These are phyloP conservation scores for Cetonia aurata DNA, from an alignment of 2,888 invertebrate genomes.

Conservation along the genomic window DNA sequence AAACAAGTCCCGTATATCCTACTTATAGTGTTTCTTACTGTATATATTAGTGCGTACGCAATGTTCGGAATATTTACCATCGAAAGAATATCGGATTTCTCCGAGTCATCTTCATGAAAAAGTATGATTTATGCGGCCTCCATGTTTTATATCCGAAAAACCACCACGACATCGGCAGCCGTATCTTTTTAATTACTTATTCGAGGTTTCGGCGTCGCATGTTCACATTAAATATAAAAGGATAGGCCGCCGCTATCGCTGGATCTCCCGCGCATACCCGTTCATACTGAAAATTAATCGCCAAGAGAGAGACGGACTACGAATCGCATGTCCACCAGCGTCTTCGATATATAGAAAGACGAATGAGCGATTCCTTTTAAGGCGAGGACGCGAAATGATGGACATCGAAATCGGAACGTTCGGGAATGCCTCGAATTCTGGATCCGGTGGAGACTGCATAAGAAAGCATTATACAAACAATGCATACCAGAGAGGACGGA, in stretches of 20 bases:
- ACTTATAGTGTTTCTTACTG: no score
- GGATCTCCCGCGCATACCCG: slow-evolving; percentile 2
- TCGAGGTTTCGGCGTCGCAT: slow-evolving; percentile 28
- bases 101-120: slow-evolving; percentile 16
- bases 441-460: slow-evolving; percentile 58
- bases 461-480: slow-evolving; percentile 65
- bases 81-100: no score
- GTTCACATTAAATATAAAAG: slow-evolving; percentile 32
- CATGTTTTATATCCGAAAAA: slow-evolving; percentile 1
- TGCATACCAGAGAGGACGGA: slow-evolving; percentile 56
- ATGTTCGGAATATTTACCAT: no score
- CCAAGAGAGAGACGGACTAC: slow-evolving; percentile 11
- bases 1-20: no score
- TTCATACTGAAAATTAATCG: slow-evolving; percentile 34
- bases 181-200: slow-evolving; percentile 40
- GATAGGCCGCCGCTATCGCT: slow-evolving; percentile 29
- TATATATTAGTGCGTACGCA: no score
- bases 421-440: slow-evolving; percentile 48
- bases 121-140: slow-evolving; percentile 22
- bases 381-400: slow-evolving; percentile 44
- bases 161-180: background rate
- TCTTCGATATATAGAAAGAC: slow-evolving; percentile 21
- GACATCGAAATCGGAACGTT: slow-evolving; percentile 45
- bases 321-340: background rate
- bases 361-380: slow-evolving; percentile 42